Percentiles rank a stretch among this genome's conserved stretches.
These are phyloP conservation scores for Drosophila rellima DNA, from an alignment of 2,888 invertebrate species.

Conservation along the genomic window DNA sequence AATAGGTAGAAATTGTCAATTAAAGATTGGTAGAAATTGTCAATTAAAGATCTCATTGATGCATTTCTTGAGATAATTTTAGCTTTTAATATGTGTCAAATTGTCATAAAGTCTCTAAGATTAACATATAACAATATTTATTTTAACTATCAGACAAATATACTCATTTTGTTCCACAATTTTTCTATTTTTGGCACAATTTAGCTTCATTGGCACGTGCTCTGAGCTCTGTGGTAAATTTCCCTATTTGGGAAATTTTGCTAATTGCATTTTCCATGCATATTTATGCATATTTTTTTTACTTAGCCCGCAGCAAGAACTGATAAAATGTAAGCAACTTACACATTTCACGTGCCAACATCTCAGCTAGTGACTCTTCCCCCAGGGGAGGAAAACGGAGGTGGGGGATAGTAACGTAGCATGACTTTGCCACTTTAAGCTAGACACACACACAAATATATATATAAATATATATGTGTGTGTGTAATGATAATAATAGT, in stretches of 20 bases:
- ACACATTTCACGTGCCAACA: constrained; percentile 77
- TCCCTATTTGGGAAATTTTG: constrained; percentile 14
- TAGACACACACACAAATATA: not conserved
- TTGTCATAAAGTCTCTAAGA: not conserved
- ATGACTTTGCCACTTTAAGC: constrained; percentile 70
- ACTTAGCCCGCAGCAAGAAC: constrained; percentile 47
- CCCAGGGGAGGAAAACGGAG: not conserved
- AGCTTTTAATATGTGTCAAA: not conserved
- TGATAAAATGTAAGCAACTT: constrained; percentile 58
- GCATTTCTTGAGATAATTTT: not conserved
- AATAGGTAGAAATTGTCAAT: not conserved
- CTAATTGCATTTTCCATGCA: constrained; percentile 37
- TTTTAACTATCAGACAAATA: not conserved
- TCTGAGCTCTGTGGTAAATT: constrained; percentile 2
- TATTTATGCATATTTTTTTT: constrained; percentile 43
- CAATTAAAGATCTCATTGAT: constrained; percentile 1
- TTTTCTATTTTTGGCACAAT: not conserved
- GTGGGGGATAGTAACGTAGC: constrained; percentile 26
- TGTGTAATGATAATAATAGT: constrained; percentile 70
- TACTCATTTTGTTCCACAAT: no score
- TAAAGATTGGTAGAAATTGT: no score
- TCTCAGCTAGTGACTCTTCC: constrained; percentile 25
- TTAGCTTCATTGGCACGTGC: constrained; percentile 37
- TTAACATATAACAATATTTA: not conserved
- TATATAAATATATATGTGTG: constrained; percentile 17